Evolutionary conservation across 2,113 vertebrate genomes (phyloP).

Genomic region (Notothenia rossii): DNA sequence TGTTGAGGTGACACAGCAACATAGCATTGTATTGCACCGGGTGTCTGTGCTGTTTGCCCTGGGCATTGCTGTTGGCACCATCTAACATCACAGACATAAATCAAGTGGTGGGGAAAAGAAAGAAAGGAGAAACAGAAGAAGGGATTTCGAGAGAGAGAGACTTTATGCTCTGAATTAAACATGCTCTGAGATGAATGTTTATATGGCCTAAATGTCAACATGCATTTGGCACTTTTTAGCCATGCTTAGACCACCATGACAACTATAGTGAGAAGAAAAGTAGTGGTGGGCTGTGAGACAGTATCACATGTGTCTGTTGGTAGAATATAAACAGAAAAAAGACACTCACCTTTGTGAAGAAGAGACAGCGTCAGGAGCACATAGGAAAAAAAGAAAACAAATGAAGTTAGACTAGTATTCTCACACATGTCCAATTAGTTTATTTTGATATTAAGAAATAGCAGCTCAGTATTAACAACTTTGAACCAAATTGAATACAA

Average conservation of each 20-base stretch:
- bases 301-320: conserved; percentile 35
- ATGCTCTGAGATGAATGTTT: conserved; percentile 49
- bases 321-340: conserved; percentile 3
- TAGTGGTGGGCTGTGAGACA: conserved; percentile 18
- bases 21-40: conserved; percentile 76
- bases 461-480: neutral
- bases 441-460: neutral
- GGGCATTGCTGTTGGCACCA: conserved; percentile 76
- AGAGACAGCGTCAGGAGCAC: conserved; percentile 30
- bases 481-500: neutral
- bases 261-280: neutral
- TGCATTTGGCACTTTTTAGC: conserved; percentile 41
- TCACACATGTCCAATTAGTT: neutral
- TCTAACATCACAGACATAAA: conserved; percentile 70
- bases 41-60: conserved; percentile 72
- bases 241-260: conserved; percentile 37
- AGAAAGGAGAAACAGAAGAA: conserved; percentile 3
- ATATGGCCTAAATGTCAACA: conserved; percentile 30
- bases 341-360: conserved; percentile 71
- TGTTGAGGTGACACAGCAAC: conserved; percentile 63
- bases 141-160: conserved; percentile 17
- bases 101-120: conserved; percentile 36
- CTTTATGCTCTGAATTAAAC: conserved; percentile 65
- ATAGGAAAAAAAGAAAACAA: conserved; percentile 49
- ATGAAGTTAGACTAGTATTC: conserved; percentile 15